phyloP scores from a whole-genome alignment of 2,888 invertebrate genomes.

The Abrostola tripartita region DNA sequence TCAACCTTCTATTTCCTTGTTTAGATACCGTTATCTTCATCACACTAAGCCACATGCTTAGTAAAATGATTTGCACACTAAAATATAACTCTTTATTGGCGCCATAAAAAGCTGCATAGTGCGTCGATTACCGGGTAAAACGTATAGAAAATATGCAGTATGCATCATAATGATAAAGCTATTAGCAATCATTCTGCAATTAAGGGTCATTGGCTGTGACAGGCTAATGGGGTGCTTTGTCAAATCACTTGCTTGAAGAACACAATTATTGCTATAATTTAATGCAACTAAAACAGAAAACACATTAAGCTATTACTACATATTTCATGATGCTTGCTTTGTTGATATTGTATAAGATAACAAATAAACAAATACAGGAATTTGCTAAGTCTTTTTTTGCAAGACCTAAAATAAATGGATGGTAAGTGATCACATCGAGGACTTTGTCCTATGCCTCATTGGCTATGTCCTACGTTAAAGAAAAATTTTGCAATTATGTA shows the following conservation, averaged over 20 bases:
- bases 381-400: no score
- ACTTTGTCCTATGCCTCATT: no score
- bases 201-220: conserved; percentile 31
- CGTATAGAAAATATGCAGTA: conserved; percentile 18
- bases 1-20: no score
- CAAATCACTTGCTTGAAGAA: conserved; percentile 25
- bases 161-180: conserved; percentile 30
- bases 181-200: conserved; percentile 44
- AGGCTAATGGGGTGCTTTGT: conserved; percentile 34
- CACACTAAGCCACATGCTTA: not conserved
- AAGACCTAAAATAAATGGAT: no score
- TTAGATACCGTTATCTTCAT: no score
- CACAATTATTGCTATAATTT: conserved; percentile 37
- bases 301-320: not conserved
- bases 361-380: no score
- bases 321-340: no score
- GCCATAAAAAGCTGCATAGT: not conserved
- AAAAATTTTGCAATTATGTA: no score
- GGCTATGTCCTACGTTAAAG: no score
- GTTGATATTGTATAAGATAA: no score
- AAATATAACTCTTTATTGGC: no score
- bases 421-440: no score
- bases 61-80: not conserved
- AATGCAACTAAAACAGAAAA: not conserved
- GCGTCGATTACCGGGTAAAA: not conserved